Base-by-base conservation (phyloP, 2,113 vertebrate genomes). In the Ptilonorhynchus violaceus region DNA sequence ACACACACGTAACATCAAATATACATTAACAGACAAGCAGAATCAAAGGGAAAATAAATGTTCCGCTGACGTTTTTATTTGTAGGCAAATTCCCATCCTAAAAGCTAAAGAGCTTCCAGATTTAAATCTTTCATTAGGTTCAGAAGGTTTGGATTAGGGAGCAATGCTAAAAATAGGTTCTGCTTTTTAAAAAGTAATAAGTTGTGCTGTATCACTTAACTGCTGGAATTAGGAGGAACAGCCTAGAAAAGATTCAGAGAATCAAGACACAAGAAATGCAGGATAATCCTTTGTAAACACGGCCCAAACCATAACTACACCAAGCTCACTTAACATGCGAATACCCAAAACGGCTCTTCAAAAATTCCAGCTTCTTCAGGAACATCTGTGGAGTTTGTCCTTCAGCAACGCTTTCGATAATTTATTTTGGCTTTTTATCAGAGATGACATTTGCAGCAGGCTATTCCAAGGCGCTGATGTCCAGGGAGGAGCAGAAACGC, bases 101-200 rank as follows among this genome's bases (percentile, higher is more conserved):
- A 96, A 93, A 92, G 94, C 95, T 85, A 88, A 86, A 96, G 83
- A 80, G n/a, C 91, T 96, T 92, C 92, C 95, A 88, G 68, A 92
- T 56, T 89, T 98, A 95, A 98, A 97, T 98, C 88, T 97, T 98
- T 97, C 88, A 97, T 96, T 92, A 97, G 84, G 79, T 95, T 93
- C 39, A 39, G 67, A 88, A 62, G 79, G 78, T 88, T 91, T 77
- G 68, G 95, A 96, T 83, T 82, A 89, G 89, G 88, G 62, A 93
- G 11, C 44, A 78, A 42, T 11, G 39, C 89, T 96, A 94, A 98
- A 97, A 95, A 95, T 90, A 97, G 75, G 68, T 62, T 33, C 52
- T 77, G 53, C 58, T 79, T 87, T 84, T 95, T 50, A 86, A 90
- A 88, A 88, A 92, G 70, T 85, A 76, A 46, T 76, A 60, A 63